phyloP scores from a whole-genome alignment of 2,797 vertebrate genomes.

The Melanotaenia boesemani region DNA sequence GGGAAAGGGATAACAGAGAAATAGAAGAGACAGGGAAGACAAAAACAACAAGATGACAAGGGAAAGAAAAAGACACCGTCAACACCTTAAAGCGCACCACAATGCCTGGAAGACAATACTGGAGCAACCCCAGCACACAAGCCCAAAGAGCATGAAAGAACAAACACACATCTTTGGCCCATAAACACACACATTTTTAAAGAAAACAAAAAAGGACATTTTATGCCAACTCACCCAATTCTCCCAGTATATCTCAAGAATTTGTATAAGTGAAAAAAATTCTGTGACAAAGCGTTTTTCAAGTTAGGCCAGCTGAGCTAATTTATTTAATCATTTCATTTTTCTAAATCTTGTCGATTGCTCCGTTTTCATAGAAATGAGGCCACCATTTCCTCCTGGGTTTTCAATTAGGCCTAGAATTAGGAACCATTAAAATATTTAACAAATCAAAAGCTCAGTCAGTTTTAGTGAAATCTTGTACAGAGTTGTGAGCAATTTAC shows the following conservation, averaged over 20 bases:
- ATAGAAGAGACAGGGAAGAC: slow-evolving; percentile 33
- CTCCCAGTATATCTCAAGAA: not conserved
- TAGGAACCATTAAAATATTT: not conserved
- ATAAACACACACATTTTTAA: slow-evolving; percentile 11
- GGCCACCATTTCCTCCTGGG: not conserved
- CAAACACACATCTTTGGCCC: slow-evolving; percentile 39
- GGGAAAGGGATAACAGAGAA: slow-evolving; percentile 28
- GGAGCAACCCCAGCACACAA: slow-evolving; percentile 68
- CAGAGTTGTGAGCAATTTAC: not conserved
- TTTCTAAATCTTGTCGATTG: too few relatives aligned
- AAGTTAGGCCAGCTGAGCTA: not conserved
- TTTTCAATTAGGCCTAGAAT: not conserved
- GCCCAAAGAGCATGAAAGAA: slow-evolving; percentile 61
- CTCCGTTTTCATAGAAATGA: not conserved
- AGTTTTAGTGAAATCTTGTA: too few relatives aligned
- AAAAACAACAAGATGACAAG: slow-evolving; percentile 78
- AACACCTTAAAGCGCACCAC: slow-evolving; percentile 85
- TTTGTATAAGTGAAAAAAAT: not conserved
- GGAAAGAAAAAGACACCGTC: slow-evolving; percentile 86
- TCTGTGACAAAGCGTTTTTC: not conserved
- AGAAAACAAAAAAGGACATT: not conserved
- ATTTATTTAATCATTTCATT: not conserved
- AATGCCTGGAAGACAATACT: slow-evolving; percentile 79
- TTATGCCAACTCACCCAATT: not conserved
- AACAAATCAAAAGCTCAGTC: too few relatives aligned